Evolutionary conservation across 2,113 vertebrate species (phyloP).

Genomic region (Chauna torquata): DNA sequence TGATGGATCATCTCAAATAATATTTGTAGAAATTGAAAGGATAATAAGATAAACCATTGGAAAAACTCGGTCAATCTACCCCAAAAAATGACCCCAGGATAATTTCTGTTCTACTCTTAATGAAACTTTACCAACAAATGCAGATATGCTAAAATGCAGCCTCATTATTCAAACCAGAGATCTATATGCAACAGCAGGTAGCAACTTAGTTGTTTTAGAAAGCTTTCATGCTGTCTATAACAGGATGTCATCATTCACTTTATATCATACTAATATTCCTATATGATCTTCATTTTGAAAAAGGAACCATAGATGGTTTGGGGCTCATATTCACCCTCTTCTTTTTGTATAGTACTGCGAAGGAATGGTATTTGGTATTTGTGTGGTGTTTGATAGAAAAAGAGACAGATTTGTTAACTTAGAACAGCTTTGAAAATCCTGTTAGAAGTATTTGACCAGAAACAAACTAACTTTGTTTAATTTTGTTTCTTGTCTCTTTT

Average conservation of each 20-base stretch:
- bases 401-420: background rate
- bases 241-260: background rate
- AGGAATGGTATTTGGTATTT: background rate
- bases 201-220: background rate
- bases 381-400: background rate
- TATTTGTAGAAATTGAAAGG: background rate
- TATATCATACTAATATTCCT: background rate
- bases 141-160: background rate
- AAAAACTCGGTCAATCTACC: background rate
- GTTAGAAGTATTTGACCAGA: background rate
- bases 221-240: background rate
- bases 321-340: background rate
- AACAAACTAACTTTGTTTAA: background rate
- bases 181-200: background rate
- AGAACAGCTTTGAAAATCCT: background rate
- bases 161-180: background rate
- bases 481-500: background rate
- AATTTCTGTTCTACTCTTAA: background rate
- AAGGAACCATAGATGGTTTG: background rate
- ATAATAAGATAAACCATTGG: background rate
- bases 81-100: background rate
- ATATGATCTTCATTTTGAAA: background rate
- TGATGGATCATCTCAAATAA: background rate
- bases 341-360: background rate
- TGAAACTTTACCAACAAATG: background rate